Evolutionary conservation across 2,888 invertebrate species (phyloP).

Genomic region (Tenodera sinensis): DNA sequence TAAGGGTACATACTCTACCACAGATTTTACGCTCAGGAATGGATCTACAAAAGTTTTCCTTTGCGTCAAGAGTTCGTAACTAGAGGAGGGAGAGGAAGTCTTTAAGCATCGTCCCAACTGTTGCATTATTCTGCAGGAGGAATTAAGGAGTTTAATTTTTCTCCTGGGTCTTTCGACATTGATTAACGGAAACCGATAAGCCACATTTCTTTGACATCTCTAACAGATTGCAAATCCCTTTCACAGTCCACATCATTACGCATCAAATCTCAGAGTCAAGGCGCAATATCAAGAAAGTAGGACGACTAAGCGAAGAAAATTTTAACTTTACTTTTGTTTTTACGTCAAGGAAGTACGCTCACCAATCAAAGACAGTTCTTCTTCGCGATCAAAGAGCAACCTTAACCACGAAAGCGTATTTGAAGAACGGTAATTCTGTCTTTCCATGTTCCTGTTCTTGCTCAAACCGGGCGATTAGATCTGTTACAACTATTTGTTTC

Average conservation of each 20-base stretch:
- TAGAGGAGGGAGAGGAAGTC: not conserved
- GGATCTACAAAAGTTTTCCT: not conserved
- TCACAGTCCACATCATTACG: not conserved
- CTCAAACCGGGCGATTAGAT: no score
- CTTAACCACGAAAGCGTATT: not conserved
- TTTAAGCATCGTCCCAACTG: not conserved
- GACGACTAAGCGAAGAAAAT: not conserved
- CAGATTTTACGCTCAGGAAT: not conserved
- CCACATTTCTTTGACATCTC: not conserved
- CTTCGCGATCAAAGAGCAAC: not conserved
- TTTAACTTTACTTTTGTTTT: not conserved
- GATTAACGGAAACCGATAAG: not conserved
- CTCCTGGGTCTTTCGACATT: not conserved
- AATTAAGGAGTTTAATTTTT: not conserved
- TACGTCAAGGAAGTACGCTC: not conserved
- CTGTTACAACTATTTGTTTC: no score
- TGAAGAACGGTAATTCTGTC: not conserved
- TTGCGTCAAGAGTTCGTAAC: not conserved
- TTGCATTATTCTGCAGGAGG: not conserved
- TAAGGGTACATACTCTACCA: not conserved
- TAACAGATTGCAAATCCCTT: not conserved
- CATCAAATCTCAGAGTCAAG: not conserved
- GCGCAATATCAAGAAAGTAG: not conserved
- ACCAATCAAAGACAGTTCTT: not conserved
- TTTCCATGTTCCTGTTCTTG: no score